phyloP scores from a whole-genome alignment of 2,797 vertebrate species.

The Lepus oiostolus region DNA sequence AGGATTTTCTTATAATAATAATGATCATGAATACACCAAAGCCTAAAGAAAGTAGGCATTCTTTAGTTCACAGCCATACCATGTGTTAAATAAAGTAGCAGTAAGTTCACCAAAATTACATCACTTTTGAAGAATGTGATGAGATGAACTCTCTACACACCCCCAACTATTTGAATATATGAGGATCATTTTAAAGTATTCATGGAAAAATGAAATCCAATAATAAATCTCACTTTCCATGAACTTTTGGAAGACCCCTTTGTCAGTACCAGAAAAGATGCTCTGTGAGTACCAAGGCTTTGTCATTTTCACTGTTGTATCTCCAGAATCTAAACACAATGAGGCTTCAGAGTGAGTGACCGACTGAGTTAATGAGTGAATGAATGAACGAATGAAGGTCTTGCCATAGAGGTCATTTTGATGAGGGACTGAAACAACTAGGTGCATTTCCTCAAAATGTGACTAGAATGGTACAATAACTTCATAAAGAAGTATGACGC shows the following conservation, averaged over 20 bases:
- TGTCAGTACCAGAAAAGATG: not conserved
- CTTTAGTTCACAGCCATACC: not conserved
- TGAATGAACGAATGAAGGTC: not conserved
- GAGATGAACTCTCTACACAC: not conserved
- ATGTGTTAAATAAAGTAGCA: not conserved
- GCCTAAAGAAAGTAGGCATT: not conserved
- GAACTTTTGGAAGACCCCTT: too few species aligned
- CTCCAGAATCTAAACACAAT: not conserved
- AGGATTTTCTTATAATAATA: not conserved
- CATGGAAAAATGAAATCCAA: too few species aligned
- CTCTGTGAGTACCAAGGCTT: not conserved
- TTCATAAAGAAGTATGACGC: not conserved
- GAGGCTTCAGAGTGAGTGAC: not conserved
- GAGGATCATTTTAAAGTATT: too few species aligned
- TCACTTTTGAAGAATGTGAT: not conserved
- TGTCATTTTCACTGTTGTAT: not conserved
- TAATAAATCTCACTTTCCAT: too few species aligned
- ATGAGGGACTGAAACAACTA: not conserved
- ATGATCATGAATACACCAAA: not conserved
- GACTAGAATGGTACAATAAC: not conserved
- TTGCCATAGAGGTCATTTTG: not conserved
- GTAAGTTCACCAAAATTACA: not conserved
- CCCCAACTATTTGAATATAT: not conserved
- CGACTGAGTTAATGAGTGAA: not conserved
- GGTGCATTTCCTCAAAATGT: not conserved